These are phyloP conservation scores for Sphaeridia pumilis DNA, from an alignment of 2,888 invertebrate genomes.

Conservation along the genomic window DNA sequence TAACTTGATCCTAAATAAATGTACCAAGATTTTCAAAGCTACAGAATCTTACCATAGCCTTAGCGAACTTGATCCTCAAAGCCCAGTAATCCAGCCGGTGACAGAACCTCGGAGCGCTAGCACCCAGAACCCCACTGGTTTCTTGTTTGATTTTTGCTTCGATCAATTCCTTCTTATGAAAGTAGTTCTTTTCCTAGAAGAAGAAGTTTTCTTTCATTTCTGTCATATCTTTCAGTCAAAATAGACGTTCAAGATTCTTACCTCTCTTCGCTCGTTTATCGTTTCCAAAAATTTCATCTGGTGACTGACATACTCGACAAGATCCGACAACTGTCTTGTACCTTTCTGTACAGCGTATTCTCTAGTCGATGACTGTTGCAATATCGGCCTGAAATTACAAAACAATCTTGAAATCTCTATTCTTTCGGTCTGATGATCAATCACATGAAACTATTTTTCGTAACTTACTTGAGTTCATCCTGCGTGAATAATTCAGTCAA, in stretches of 20 bases:
- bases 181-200: constrained; percentile 10
- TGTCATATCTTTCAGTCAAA: no score
- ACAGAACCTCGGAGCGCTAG: constrained; percentile 6
- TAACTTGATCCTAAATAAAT: no score
- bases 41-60: constrained; percentile 15
- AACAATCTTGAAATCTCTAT: not conserved
- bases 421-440: not conserved
- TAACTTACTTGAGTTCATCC: constrained; percentile 14
- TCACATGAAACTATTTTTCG: not conserved
- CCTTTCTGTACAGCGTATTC: constrained; percentile 17
- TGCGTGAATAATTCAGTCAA: constrained; percentile 5
- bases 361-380: constrained; percentile 5
- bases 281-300: constrained; percentile 8
- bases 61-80: constrained; percentile 13
- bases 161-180: constrained; percentile 13
- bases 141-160: constrained; percentile 11
- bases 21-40: no score
- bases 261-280: constrained; percentile 13
- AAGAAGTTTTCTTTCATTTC: not conserved
- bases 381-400: constrained; percentile 8
- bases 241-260: no score
- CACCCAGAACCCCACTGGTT: constrained; percentile 14
- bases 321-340: constrained; percentile 13
- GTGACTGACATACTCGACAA: constrained; percentile 15
- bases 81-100: constrained; percentile 16